A percentile compares a stretch with the other conserved stretches of the same genome.
phyloP scores from a whole-genome alignment of 2,888 invertebrate genomes.

The Caenorhabditis sinica region DNA sequence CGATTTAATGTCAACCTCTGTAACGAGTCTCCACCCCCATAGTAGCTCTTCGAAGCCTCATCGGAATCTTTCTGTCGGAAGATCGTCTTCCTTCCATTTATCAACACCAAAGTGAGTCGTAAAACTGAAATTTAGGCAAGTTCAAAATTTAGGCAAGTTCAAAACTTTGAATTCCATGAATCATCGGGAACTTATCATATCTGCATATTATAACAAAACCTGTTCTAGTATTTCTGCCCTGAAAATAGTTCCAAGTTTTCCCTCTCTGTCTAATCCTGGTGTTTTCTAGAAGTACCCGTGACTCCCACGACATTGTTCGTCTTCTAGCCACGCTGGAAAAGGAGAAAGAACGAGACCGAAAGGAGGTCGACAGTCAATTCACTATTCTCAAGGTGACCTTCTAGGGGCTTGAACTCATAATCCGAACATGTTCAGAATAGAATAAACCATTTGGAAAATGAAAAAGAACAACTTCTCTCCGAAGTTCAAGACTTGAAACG shows the following conservation, averaged over 20 bases:
- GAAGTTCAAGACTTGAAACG: slow-evolving; percentile 54
- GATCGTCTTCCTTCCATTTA: slow-evolving; percentile 59
- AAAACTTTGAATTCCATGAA: neutral
- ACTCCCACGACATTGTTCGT: slow-evolving; percentile 72
- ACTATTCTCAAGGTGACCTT: slow-evolving; percentile 68
- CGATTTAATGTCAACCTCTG: slow-evolving; percentile 55
- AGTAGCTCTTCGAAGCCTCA: slow-evolving; percentile 36
- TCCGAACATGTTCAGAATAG: slow-evolving; percentile 39
- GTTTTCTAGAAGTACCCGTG: slow-evolving; percentile 61
- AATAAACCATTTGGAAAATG: slow-evolving; percentile 62
- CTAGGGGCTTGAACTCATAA: neutral
- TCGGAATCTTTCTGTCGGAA: slow-evolving; percentile 48
- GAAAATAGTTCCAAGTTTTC: too few species aligned
- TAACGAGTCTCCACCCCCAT: slow-evolving; percentile 49
- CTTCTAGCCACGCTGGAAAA: slow-evolving; percentile 68
- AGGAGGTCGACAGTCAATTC: slow-evolving; percentile 72
- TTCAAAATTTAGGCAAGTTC: neutral
- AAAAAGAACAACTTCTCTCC: slow-evolving; percentile 42
- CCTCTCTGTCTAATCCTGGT: neutral
- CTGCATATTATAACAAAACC: too few species aligned
- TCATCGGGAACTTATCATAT: neutral
- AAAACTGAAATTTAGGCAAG: neutral
- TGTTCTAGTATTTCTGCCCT: neutral
- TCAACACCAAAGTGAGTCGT: slow-evolving; percentile 55
- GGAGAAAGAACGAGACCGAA: slow-evolving; percentile 71